A percentile compares a stretch with the other conserved stretches of the same genome.
Evolutionary conservation across 2,797 vertebrate genomes (phyloP).

Genomic region (Siniperca obscura): DNA sequence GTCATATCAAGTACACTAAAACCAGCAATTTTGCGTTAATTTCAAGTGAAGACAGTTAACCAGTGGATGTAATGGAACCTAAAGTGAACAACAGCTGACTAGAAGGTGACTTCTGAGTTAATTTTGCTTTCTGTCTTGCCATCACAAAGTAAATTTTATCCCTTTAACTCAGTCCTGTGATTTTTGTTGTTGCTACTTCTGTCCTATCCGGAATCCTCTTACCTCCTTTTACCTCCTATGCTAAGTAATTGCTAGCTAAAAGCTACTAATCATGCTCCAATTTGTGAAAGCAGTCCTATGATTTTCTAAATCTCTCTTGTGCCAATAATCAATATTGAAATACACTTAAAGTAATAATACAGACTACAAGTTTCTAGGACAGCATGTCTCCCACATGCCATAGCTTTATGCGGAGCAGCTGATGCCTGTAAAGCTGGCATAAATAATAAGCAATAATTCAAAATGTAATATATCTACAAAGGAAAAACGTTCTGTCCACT

Average conservation of each 20-base stretch:
- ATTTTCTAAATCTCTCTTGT: not conserved
- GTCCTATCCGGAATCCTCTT: not conserved
- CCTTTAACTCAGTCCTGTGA: not conserved
- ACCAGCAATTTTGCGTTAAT: not conserved
- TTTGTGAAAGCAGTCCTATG: not conserved
- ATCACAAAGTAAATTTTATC: not conserved
- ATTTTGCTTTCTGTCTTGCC: not conserved
- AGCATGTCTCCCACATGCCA: not conserved
- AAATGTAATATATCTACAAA: not conserved
- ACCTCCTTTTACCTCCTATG: not conserved
- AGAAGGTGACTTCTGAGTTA: not conserved
- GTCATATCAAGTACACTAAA: not conserved
- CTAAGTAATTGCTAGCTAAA: not conserved
- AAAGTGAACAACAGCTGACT: not conserved
- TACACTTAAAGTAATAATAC: not conserved
- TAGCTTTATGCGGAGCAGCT: not conserved
- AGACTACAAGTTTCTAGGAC: not conserved
- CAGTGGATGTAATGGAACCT: not conserved
- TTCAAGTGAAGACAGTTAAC: not conserved
- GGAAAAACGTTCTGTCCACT: not conserved
- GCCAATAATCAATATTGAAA: not conserved
- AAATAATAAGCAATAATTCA: not conserved
- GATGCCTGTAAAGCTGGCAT: not conserved
- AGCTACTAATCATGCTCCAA: not conserved
- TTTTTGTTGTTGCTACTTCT: not conserved